These are phyloP conservation scores for Oppia nitens DNA, from an alignment of 1,140 invertebrate species.

Conservation along the genomic window DNA sequence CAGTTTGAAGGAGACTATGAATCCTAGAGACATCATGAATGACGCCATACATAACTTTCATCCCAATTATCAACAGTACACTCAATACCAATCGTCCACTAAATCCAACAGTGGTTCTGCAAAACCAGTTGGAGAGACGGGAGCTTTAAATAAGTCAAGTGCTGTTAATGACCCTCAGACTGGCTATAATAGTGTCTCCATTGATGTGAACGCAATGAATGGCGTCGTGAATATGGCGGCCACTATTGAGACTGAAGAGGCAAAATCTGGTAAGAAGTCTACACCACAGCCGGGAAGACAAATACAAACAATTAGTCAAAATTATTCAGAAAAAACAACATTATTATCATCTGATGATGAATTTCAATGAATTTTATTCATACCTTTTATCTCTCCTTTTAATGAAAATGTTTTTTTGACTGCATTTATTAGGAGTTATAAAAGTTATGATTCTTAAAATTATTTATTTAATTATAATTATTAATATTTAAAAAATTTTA, in stretches of 20 bases:
- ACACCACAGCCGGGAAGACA: constrained; percentile 3
- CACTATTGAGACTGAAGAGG: constrained; percentile 12
- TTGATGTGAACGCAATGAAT: constrained; percentile 1
- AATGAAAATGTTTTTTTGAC: neutral
- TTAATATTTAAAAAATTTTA: neutral
- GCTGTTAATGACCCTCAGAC: neutral
- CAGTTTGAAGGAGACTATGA: constrained; percentile 99
- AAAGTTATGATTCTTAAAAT: no score
- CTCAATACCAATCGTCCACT: constrained; percentile 54
- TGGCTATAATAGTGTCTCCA: constrained; percentile 2
- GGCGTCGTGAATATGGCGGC: constrained; percentile 4
- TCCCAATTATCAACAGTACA: constrained; percentile 99
- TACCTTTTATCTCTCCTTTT: neutral
- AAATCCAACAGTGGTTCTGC: constrained; percentile 38
- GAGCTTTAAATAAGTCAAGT: neutral
- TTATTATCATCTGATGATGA: constrained; percentile 90
- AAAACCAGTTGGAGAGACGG: neutral
- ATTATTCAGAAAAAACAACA: constrained; percentile 90
- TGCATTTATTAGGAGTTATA: neutral
- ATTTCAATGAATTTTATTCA: constrained; percentile 51
- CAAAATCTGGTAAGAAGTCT: neutral
- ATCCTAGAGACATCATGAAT: constrained; percentile 99
- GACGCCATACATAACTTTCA: constrained; percentile 99
- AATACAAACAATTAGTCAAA: constrained; percentile 20
- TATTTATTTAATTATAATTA: neutral